Base-by-base conservation (phyloP, 2,113 vertebrate species). In the Cheilinus undulatus region DNA sequence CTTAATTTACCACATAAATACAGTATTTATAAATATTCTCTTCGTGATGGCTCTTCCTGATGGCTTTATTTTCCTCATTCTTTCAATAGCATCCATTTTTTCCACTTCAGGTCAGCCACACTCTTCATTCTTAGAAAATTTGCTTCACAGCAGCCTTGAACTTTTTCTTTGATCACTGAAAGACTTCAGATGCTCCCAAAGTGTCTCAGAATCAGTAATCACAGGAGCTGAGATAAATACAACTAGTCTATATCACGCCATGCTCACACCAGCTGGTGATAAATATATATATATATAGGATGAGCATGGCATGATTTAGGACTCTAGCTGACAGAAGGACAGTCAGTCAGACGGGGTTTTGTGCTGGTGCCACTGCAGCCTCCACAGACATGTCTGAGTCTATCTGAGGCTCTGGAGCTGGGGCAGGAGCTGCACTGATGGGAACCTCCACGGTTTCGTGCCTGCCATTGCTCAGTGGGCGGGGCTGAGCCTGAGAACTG, bases 261-360 rank as follows among this genome's bases (percentile, higher is more conserved):
- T 43, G 45, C 53, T 76, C 68, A 56, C 65, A 10, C n/a, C 53
- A 20, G 49, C 48, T 52, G 5, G 26, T 54, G 51, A 22, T n/a
- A n/a, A n/a, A n/a, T n/a, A n/a, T n/a, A n/a, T n/a, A n/a, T n/a
- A n/a, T n/a, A n/a, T 6, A 22, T 48, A 6, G 9, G 24, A n/a
- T 45, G 57, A 71, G 57, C 42, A 56, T 19, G 34, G 53, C 26
- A 49, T 53, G 65, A 60, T 60, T 67, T 32, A 0, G 36, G 46
- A 20, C 38, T 58, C 32, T 49, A 3, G 50, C 30, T 11, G 46
- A 51, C 13, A 0, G 12, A 26, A 32, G 53, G 10, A 42, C 28
- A 40, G 46, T 26, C 9, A 15, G 17, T 98, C 96, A 97, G 73
- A 97, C 96, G 0, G 96, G 95, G 73, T 94, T 92, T 10, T 94